Evolutionary conservation across 2,888 invertebrate species (phyloP), one percentile per base, ranked within the genome.

Genomic region (Drosophila picticornis): DNA sequence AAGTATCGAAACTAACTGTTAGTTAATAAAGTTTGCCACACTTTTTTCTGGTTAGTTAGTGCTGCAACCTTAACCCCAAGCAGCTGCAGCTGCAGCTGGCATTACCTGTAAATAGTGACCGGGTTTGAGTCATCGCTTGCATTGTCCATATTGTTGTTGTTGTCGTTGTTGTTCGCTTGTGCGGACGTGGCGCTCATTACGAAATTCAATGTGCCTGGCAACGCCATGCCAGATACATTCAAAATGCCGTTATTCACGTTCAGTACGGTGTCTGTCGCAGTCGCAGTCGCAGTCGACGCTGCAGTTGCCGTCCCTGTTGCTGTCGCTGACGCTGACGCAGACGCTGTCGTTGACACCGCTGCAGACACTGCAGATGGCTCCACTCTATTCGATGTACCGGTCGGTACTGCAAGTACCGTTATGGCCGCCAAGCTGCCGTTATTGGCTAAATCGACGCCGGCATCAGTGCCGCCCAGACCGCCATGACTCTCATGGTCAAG

Each of bases 71-170:
- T 22, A 22, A 13, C 0, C 11, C 22, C 11, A 40, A 22, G 7
- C 22, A 16, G 31, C 48, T 16, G 7, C 22, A 16, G 31, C 48
- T 16, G 27, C 19, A 25, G 25, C 27, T 16, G 25, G 50, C 50
- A 56, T 92, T 96, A 97, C 97, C 97, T 96, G 95, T 97, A 97
- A 94, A 97, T 97, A 88, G 97, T 97, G 94, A 97, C 96, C 93
- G 96, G 96, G 94, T 96, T 96, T 94, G 96, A 96, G 94, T 97
- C 96, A 93, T 97, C 96, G 95, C 96, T 96, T 93, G 95, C 96
- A 95, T 96, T 97, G 94, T 97, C 96, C 92, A 95, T 95, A 91
- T 95, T 95, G 91, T 95, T 95, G 94, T 95, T 95, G 93, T 94
- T 95, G 93, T 95, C 94, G 92, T 95, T 95, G 92, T 77, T 72